Evolutionary conservation across 2,888 invertebrate species (phyloP).

Genomic region (Caradrina kadenii): DNA sequence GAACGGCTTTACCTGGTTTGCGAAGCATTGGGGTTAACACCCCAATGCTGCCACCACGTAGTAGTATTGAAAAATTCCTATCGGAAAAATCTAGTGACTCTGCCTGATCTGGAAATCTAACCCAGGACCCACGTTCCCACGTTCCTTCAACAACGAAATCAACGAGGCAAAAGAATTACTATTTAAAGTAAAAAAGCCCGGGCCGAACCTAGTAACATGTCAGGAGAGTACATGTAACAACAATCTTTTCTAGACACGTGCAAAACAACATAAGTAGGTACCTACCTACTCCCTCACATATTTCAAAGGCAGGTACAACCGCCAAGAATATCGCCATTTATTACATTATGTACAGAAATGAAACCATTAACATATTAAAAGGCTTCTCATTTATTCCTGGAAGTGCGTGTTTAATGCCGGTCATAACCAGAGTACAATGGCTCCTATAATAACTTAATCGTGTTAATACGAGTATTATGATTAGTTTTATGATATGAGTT

Average conservation of each 20-base stretch:
- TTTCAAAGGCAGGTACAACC: constrained; percentile 18
- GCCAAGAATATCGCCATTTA: constrained; percentile 37
- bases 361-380: constrained; percentile 61
- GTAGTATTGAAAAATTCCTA: no score
- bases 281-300: neutral
- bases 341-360: constrained; percentile 46
- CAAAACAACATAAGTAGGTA: neutral
- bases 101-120: no score
- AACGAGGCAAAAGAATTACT: no score
- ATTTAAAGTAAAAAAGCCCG: no score
- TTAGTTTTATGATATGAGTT: constrained; percentile 42
- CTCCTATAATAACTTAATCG: constrained; percentile 45
- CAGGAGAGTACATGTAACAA: neutral
- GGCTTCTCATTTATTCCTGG: constrained; percentile 57
- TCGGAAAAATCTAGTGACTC: no score
- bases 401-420: constrained; percentile 51
- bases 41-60: no score
- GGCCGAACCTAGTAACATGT: neutral
- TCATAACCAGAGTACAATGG: constrained; percentile 37
- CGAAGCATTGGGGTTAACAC: no score
- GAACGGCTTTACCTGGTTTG: no score
- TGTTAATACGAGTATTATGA: constrained; percentile 32
- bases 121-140: no score
- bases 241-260: neutral
- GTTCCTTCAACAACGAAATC: no score